Base-by-base conservation (phyloP, 64 coral and sea anemone genomes). In the Montipora efflorescens region DNA sequence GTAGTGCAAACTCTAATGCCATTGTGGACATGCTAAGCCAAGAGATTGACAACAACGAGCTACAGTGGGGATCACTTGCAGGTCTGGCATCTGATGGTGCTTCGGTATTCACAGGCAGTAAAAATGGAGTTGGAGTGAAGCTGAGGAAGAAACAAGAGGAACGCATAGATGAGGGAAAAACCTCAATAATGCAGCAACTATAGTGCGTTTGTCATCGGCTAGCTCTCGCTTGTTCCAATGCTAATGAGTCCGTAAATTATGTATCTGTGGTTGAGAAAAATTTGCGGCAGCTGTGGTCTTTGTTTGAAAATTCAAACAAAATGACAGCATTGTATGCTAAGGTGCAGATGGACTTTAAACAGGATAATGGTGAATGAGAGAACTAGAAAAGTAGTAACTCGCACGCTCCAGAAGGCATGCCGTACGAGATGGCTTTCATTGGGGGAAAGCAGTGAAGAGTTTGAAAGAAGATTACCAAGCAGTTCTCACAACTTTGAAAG, bases 401-500 rank as follows among this genome's bases (percentile, higher is more conserved):
- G 48, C 77, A 79, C 49, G 15, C 49, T 79, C 3, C 77, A 79
- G 16, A 79, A 79, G 16, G 77, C 77, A 79, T 79, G 77, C 5
- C 48, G 47, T 79, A 77, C 75, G 16, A 79, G 77, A 7, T 79
- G 77, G 77, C 47, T 79, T 50, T 79, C 77, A 79, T 5, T 52
- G 28, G 19, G 48, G 77, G 8, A 79, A 79, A 79, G 77, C 48
- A 20, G 77, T 53, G 77, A 79, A 79, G 77, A 79, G 77, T 51
- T 79, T 79, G 47, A 20, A 52, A 1, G 4, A 79, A 20, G 47
- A 79, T 52, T 10, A 79, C 8, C 48, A 7, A 79, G 77, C 77
- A 4, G 77, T 79, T 52, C 77, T 79, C 47, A 16, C 71, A 21
- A 74, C 4, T 5, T 25, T 74, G 5, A 21, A 43, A 43, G n/a